phyloP scores from a whole-genome alignment of 2,113 vertebrate genomes.

The Solea solea region DNA sequence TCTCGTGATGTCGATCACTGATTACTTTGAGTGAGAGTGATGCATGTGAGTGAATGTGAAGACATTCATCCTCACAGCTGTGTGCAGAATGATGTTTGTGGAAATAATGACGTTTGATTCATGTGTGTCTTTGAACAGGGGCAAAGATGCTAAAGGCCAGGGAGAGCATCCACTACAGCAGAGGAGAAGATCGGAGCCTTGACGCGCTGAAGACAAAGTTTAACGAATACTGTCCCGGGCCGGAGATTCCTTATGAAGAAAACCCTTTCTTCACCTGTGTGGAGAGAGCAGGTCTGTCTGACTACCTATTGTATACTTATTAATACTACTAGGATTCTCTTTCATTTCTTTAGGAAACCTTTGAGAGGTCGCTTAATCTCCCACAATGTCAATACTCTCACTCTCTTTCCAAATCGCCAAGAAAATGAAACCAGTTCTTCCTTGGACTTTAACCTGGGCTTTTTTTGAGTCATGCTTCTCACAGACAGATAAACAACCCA shows the following conservation, averaged over 20 bases:
- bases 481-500: no score
- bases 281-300: conserved; percentile 74
- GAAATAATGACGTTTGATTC: background rate
- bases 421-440: no score
- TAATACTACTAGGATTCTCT: no score
- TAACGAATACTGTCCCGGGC: conserved; percentile 70
- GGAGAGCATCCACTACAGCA: conserved; percentile 57
- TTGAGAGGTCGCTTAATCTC: no score
- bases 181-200: conserved; percentile 60
- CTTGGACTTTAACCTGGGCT: no score
- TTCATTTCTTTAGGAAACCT: no score
- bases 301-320: no score
- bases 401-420: no score
- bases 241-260: conserved; percentile 65
- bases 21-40: conserved; percentile 23
- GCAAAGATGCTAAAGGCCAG: conserved; percentile 64
- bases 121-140: conserved; percentile 58
- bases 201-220: conserved; percentile 77
- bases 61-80: conserved; percentile 5
- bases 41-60: conserved; percentile 9
- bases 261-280: conserved; percentile 84
- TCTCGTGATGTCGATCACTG: conserved; percentile 43
- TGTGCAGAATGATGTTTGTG: background rate
- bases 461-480: no score
- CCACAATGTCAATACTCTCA: no score